Evolutionary conservation across 2,113 vertebrate species (phyloP).

Genomic region (Progne subis): DNA sequence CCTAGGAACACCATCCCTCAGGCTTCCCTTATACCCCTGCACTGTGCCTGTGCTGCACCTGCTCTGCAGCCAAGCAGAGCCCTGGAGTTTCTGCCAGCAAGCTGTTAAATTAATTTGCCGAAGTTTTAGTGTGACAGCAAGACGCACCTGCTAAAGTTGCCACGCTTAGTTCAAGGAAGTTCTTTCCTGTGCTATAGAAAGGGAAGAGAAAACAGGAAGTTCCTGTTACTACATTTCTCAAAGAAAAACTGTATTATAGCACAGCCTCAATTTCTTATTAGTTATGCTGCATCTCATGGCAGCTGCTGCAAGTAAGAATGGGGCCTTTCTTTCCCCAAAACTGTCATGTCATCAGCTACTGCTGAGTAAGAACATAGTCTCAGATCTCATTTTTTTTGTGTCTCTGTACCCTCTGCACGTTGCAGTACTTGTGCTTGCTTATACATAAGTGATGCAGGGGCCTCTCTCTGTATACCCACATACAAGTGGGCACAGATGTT

Average conservation of each 20-base stretch:
- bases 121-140: background rate
- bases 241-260: background rate
- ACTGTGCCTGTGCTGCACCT: background rate
- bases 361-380: background rate
- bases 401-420: background rate
- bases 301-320: constrained; percentile 10
- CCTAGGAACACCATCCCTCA: background rate
- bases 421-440: background rate
- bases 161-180: background rate
- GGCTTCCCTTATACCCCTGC: background rate
- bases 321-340: background rate
- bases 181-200: constrained; percentile 46
- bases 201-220: background rate
- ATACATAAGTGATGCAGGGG: background rate
- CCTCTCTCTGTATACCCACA: background rate
- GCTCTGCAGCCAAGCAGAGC: background rate
- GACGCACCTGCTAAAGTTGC: constrained; percentile 66
- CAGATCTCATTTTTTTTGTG: background rate
- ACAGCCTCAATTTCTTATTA: background rate
- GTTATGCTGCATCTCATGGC: background rate
- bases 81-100: background rate
- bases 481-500: background rate
- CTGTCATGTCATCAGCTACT: background rate
- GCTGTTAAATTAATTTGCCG: background rate
- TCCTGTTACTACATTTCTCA: background rate